phyloP scores from a whole-genome alignment of 2,113 vertebrate species.

The Mesocricetus auratus region DNA sequence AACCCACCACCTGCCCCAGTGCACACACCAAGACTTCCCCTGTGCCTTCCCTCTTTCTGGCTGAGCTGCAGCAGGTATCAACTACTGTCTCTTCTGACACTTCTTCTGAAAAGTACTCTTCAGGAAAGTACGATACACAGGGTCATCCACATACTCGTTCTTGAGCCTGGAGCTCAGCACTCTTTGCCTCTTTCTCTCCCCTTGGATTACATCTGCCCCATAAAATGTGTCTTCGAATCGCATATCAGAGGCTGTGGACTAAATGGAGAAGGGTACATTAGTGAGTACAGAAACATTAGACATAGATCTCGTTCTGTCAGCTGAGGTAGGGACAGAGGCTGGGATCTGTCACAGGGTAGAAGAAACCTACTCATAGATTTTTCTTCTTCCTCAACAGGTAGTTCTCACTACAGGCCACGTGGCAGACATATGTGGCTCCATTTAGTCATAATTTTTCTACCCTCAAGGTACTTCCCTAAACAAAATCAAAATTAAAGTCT shows the following conservation, averaged over 20 bases:
- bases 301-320: neutral
- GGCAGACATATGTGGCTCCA: neutral
- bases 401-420: neutral
- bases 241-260: slow-evolving; percentile 99
- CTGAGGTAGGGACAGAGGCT: neutral
- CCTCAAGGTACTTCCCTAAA: neutral
- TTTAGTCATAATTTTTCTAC: neutral
- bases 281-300: neutral
- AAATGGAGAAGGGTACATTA: slow-evolving; percentile 58
- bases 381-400: neutral
- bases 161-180: slow-evolving; percentile 95
- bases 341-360: neutral
- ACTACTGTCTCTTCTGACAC: slow-evolving; percentile 90
- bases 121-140: slow-evolving; percentile 91
- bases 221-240: slow-evolving; percentile 96
- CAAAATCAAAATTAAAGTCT: neutral
- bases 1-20: neutral
- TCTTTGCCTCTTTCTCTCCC: slow-evolving; percentile 94
- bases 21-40: neutral
- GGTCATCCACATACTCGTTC: slow-evolving; percentile 95
- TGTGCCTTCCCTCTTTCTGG: neutral
- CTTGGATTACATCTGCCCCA: slow-evolving; percentile 90
- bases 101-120: slow-evolving; percentile 91
- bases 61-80: neutral
- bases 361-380: neutral